A percentile compares a stretch with the other conserved stretches of the same genome.
Evolutionary conservation across 2,113 vertebrate genomes (phyloP).

Genomic region (Forbesichthys agassizii): DNA sequence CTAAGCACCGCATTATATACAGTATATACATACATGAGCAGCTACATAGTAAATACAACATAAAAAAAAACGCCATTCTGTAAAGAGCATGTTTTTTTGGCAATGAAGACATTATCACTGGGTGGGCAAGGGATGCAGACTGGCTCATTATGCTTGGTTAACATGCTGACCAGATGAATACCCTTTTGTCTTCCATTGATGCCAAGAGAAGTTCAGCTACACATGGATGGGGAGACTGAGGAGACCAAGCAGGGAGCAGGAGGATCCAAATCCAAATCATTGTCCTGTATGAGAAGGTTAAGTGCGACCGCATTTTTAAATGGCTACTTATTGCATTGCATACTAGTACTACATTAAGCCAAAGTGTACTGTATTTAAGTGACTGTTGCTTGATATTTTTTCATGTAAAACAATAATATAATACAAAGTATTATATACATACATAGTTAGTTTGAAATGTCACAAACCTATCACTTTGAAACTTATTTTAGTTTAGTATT

Average conservation of each 20-base stretch:
- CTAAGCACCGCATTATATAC: background rate
- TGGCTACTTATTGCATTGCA: too few species aligned
- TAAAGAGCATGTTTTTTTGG: slow-evolving; percentile 29
- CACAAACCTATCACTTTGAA: too few species aligned
- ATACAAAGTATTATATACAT: too few species aligned
- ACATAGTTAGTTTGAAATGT: too few species aligned
- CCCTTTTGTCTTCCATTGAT: slow-evolving; percentile 35
- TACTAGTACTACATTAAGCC: too few species aligned
- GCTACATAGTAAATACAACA: background rate
- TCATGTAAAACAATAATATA: too few species aligned
- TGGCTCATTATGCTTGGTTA: slow-evolving; percentile 40
- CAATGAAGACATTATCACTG: slow-evolving; percentile 22
- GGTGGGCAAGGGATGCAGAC: slow-evolving; percentile 34
- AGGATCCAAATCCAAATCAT: slow-evolving; percentile 11
- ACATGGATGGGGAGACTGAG: slow-evolving; percentile 28
- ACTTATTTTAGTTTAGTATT: too few species aligned
- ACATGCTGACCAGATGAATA: slow-evolving; percentile 54
- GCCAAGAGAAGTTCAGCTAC: slow-evolving; percentile 31
- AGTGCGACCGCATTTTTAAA: background rate
- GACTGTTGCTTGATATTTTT: too few species aligned
- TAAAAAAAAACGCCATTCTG: slow-evolving; percentile 5
- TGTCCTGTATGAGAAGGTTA: background rate
- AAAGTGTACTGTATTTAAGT: too few species aligned
- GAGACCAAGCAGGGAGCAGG: slow-evolving; percentile 34
- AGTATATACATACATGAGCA: too few species aligned